These are phyloP conservation scores for Taxidea taxus DNA, from an alignment of 2,113 vertebrate genomes.

Conservation along the genomic window DNA sequence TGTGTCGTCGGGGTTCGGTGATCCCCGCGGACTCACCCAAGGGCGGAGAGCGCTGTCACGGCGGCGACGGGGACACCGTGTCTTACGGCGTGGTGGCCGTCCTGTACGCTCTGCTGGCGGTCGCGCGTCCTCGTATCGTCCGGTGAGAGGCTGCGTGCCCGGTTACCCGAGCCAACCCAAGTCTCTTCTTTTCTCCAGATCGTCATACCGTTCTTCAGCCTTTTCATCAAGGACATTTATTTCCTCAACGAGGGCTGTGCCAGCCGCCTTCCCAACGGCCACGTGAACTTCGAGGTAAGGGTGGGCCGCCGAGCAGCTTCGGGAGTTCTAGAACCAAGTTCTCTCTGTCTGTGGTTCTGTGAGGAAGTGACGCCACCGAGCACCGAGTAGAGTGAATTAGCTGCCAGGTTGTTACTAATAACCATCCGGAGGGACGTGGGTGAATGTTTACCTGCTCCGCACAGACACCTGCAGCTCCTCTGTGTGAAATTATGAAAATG, in stretches of 20 bases:
- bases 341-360: neutral
- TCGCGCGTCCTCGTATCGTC: neutral
- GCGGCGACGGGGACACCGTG: no score
- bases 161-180: neutral
- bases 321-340: neutral
- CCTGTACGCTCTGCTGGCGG: neutral
- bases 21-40: no score
- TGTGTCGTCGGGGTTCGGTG: no score
- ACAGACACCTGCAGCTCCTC: neutral
- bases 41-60: no score
- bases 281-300: slow-evolving; percentile 94
- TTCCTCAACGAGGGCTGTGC: slow-evolving; percentile 95
- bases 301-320: no score
- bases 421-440: neutral
- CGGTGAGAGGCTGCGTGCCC: neutral
- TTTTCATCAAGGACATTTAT: slow-evolving; percentile 96
- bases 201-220: slow-evolving; percentile 98
- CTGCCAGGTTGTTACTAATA: neutral
- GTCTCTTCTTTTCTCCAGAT: slow-evolving; percentile 86
- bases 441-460: neutral
- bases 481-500: neutral
- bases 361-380: neutral
- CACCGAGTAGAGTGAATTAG: neutral
- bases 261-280: slow-evolving; percentile 92
- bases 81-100: no score